Conservation (phyloP, 1,140 invertebrate genomes). For the Bombus sylvicola region DNA sequence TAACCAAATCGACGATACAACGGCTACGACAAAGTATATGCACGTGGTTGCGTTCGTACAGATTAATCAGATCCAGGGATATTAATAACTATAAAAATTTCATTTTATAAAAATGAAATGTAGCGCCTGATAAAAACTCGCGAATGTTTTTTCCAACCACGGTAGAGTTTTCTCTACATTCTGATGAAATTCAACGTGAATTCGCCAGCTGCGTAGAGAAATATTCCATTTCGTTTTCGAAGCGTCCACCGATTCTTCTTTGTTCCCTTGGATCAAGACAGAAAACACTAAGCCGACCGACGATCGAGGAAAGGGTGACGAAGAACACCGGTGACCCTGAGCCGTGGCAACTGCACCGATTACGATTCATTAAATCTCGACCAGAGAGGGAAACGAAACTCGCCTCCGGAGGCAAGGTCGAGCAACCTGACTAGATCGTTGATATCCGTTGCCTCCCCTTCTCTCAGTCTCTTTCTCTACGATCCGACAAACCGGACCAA, state of each 20-base stretch:
- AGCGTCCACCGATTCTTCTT: background rate
- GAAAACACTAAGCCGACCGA: background rate
- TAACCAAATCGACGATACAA: too few species aligned
- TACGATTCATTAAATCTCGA: conserved; percentile 14
- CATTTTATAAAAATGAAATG: too few species aligned
- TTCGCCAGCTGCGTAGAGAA: too few species aligned
- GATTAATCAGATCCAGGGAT: too few species aligned
- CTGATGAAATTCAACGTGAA: too few species aligned
- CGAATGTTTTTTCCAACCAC: too few species aligned
- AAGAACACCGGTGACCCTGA: background rate
- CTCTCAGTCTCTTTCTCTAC: background rate
- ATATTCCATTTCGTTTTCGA: background rate
- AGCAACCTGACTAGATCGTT: conserved; percentile 30
- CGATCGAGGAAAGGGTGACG: background rate
- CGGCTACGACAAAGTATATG: too few species aligned
- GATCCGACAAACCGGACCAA: background rate
- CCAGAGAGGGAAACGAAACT: conserved; percentile 1
- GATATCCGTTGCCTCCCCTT: conserved; percentile 22
- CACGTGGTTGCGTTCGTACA: too few species aligned
- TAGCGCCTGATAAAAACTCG: too few species aligned
- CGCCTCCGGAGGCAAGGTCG: conserved; percentile 6
- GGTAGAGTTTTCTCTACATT: too few species aligned
- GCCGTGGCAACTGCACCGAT: conserved; percentile 11
- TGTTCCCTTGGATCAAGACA: background rate
- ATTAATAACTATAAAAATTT: too few species aligned